Evolutionary conservation across 2,888 invertebrate genomes (phyloP).

Genomic region (Agelastica alni): DNA sequence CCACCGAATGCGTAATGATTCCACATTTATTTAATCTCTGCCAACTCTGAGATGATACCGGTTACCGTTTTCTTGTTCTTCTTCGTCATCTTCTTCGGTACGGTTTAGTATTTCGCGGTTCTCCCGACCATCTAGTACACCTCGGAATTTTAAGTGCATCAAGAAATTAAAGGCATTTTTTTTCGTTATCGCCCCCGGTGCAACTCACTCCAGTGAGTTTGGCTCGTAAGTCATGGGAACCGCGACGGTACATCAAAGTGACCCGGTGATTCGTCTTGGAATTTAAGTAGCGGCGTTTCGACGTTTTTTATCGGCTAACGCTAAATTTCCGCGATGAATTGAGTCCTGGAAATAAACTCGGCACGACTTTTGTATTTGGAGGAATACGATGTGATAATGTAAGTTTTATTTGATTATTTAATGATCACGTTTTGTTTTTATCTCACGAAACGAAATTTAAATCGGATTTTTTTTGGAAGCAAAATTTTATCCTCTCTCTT

Average conservation of each 20-base stretch:
- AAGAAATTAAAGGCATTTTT: slow-evolving; percentile 21
- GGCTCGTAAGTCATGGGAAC: not conserved
- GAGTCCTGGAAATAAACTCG: too few relatives aligned
- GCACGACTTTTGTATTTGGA: too few relatives aligned
- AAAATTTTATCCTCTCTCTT: too few relatives aligned
- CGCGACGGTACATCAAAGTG: slow-evolving; percentile 4
- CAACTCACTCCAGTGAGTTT: slow-evolving; percentile 2
- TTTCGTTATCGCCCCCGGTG: slow-evolving; percentile 6
- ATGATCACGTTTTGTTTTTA: too few relatives aligned
- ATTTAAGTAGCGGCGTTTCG: slow-evolving; percentile 4
- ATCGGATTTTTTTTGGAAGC: too few relatives aligned
- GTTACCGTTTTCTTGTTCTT: slow-evolving; percentile 12
- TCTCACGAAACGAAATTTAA: too few relatives aligned
- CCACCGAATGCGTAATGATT: too few relatives aligned
- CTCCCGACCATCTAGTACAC: slow-evolving; percentile 19
- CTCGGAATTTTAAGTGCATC: slow-evolving; percentile 32
- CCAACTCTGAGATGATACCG: slow-evolving; percentile 23
- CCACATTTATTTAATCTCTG: slow-evolving; percentile 15
- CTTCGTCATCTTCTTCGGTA: slow-evolving; percentile 20
- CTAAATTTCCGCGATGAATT: too few relatives aligned
- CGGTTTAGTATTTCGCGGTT: slow-evolving; percentile 29
- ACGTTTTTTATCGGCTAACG: not conserved
- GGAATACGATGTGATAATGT: too few relatives aligned
- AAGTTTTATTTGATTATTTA: too few relatives aligned
- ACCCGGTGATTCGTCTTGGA: slow-evolving; percentile 19